Percentiles rank a stretch among this genome's conserved stretches.
Conservation (phyloP, 2,113 vertebrate genomes). For the Brachyhypopomus occidentalis region DNA sequence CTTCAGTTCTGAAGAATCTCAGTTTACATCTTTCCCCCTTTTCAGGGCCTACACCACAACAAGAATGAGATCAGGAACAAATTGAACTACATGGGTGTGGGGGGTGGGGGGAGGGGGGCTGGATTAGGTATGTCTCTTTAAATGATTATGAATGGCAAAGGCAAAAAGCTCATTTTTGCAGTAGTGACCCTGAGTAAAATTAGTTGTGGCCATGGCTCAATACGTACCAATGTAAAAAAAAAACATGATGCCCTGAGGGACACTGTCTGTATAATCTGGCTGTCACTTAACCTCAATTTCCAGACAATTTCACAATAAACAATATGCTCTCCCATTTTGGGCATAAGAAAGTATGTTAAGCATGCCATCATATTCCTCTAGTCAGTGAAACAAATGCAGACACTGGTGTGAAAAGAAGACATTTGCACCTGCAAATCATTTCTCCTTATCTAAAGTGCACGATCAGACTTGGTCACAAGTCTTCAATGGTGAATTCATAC, state of each 20-base stretch:
- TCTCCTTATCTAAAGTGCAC: no score
- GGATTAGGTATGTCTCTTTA: not conserved
- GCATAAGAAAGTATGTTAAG: not conserved
- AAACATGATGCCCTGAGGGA: not conserved
- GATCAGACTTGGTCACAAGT: not conserved
- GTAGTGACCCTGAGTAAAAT: constrained; percentile 33
- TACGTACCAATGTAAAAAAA: not conserved
- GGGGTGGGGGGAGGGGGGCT: not conserved
- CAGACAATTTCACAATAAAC: not conserved
- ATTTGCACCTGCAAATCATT: not conserved
- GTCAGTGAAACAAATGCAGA: not conserved
- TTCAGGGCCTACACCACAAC: not conserved
- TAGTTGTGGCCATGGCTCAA: not conserved
- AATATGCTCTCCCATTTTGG: not conserved
- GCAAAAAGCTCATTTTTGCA: constrained; percentile 1
- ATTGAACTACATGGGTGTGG: not conserved
- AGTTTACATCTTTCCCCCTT: constrained; percentile 3
- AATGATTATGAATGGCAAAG: not conserved
- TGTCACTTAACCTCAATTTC: not conserved
- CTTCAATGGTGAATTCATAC: not conserved
- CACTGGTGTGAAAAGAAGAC: not conserved
- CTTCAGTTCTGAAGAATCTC: not conserved
- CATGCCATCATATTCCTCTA: not conserved
- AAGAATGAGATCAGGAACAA: not conserved
- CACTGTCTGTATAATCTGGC: not conserved